Base-by-base conservation (phyloP, 2,797 vertebrate species). In the Rhynchotus rufescens region DNA sequence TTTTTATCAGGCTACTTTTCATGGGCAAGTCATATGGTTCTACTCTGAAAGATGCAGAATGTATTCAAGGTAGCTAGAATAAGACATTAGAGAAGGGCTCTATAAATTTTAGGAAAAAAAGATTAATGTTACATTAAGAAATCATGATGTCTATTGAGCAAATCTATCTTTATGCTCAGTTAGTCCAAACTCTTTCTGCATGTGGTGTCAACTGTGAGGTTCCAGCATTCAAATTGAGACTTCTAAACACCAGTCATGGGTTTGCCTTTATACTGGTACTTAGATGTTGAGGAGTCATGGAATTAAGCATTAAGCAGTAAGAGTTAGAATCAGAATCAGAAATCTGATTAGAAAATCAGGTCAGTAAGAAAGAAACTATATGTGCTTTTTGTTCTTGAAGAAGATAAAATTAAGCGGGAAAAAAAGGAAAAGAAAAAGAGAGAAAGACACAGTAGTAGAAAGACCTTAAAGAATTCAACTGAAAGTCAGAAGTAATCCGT, bases 341-440 rank as follows among this genome's bases (percentile, higher is more conserved):
- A 40, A 38, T 51, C 23, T 9, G 1, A 54, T 44, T 69, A 17
- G 4, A 28, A 36, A 73, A 69, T 2, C 2, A 66, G 9, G 60
- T 2, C 2, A 62, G 9, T 47, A 61, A 13, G 10, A 66, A 82
- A 51, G 36, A 69, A 75, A 5, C 0, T 2, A 23, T 36, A 10
- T 17, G 6, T 19, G 2, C 0, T 12, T 54, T 77, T n/a, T 67
- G 3, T 9, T 44, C 32, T 44, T 54, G 19, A 73, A 76, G 84
- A 45, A 34, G 1, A 45, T 45, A 61, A 60, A 4, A 23, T 11
- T 5, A 15, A 25, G 12, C 12, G 23, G 7, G 23, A 51, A 51
- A 51, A 51, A 23, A 51, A 51, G 2, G 4, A 5, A 5, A 1
- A 2, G 1, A 12, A 10, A 56, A 11, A 26, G 19, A 19, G 30